These are phyloP conservation scores for Erethizon dorsatum DNA, from an alignment of 2,797 vertebrate species.

Conservation along the genomic window DNA sequence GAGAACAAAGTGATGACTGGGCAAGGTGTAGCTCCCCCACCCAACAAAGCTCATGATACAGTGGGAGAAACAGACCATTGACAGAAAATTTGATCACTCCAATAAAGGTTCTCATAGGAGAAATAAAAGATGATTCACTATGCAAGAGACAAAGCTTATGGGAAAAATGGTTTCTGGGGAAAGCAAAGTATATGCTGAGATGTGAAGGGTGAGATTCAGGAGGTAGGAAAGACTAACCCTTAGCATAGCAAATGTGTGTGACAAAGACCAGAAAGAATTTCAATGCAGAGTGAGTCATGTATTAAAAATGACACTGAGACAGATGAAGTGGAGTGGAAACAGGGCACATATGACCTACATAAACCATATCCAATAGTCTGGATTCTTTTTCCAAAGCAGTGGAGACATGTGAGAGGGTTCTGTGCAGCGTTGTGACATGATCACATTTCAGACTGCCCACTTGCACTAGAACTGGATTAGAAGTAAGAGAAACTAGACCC, in stretches of 20 bases:
- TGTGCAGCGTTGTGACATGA: not conserved
- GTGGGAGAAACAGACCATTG: not conserved
- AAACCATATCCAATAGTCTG: fast-evolving
- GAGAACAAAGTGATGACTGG: not conserved
- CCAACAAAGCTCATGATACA: not conserved
- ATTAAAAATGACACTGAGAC: not conserved
- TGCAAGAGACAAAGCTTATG: not conserved
- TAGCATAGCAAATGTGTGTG: not conserved
- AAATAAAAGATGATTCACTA: not conserved
- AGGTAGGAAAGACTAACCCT: not conserved
- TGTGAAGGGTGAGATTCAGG: not conserved
- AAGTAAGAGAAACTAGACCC: not conserved
- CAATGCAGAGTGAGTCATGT: not conserved
- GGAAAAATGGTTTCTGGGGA: not conserved
- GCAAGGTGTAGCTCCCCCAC: not conserved
- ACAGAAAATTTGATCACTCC: not conserved
- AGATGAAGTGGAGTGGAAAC: not conserved
- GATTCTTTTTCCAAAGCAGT: not conserved
- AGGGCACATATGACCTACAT: fast-evolving
- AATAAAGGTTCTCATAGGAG: not conserved
- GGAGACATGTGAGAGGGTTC: not conserved
- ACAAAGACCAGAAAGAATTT: not conserved
- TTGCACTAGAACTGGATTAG: not conserved
- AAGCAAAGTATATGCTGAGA: not conserved
- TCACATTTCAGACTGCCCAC: not conserved